Evolutionary conservation across 2,797 vertebrate genomes (phyloP), one percentile per base, ranked within the genome.

Genomic region (Platyrinchus mystaceus): DNA sequence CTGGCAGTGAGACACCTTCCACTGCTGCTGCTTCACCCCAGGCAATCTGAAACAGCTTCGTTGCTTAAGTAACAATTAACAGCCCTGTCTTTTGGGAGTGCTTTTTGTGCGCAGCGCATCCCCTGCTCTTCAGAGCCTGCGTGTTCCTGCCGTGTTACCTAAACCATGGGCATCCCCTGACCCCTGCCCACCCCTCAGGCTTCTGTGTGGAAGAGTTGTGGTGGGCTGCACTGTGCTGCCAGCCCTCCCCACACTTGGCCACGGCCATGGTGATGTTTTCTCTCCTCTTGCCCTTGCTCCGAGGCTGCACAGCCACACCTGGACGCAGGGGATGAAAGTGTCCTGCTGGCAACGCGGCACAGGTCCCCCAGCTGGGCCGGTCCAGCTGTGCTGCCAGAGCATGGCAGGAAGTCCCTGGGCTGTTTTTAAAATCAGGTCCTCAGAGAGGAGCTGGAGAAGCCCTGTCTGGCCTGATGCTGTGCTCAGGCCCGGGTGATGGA

Each of bases 41-140:
- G 95, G 93, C 93, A 53, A 62, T 93, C 82, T 80, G 93, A 95
- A 95, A 77, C 92, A 91, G 87, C 94, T 93, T 93, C 84, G 87
- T 89, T 91, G 90, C 94, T 95, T 95, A 92, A 96, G 79, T 82
- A 96, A 97, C 93, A 96, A 96, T 97, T 96, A 96, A 74, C 94
- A 75, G 52, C 80, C 49, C 67, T 20, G 92, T 87, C 95, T 92
- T 91, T 84, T 4, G 94, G 95, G 95, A 95, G 79, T 0, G 34
- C 62, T 87, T 55, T 73, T 74, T 76, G n/a, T 83, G 79, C 2
- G 1, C 46, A 3, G 28, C 0, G 2, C 41, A 19, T 49, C 66
- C 60, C n/a, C 15, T 23, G 36, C 66, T 41, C 79, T 3, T n/a
- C n/a, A 0, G 18, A 85, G 63, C n/a, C 34, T 30, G 73, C 1